Conservation (phyloP, 2,797 vertebrate genomes). For the Anolis apletophallus region DNA sequence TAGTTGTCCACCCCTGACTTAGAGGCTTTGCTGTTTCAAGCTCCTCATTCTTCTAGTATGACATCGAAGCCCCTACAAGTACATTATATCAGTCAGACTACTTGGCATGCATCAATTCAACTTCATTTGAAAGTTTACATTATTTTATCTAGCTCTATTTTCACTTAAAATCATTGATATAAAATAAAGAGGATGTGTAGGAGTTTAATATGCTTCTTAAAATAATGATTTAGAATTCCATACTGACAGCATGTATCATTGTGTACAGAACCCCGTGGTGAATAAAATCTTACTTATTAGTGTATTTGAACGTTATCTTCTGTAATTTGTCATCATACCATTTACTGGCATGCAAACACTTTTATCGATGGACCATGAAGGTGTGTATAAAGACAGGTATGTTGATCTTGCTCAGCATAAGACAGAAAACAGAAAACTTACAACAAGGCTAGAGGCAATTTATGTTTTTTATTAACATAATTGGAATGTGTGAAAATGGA, state of each 20-base stretch:
- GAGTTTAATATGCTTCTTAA: neutral
- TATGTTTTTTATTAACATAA: neutral
- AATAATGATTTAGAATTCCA: neutral
- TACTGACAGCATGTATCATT: too few species aligned
- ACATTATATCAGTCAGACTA: neutral
- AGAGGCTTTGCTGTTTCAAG: conserved; percentile 18
- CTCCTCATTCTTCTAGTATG: neutral
- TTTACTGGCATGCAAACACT: neutral
- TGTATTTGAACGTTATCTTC: neutral
- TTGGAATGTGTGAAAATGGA: conserved; percentile 17
- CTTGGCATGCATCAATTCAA: neutral
- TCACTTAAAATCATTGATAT: neutral
- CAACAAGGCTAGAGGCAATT: neutral
- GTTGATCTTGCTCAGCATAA: neutral
- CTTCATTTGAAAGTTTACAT: neutral
- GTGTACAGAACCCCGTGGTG: too few species aligned
- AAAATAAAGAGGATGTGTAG: neutral
- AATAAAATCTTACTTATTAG: neutral
- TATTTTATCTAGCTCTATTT: neutral
- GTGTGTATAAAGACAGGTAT: neutral
- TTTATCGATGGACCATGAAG: neutral
- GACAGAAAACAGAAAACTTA: neutral
- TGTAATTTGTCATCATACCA: neutral
- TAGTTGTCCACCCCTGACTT: too few species aligned
- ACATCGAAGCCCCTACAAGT: neutral